Percentiles rank a stretch among this genome's conserved stretches.
These are phyloP conservation scores for Eremophila alpestris DNA, from an alignment of 2,797 vertebrate species.

Conservation along the genomic window DNA sequence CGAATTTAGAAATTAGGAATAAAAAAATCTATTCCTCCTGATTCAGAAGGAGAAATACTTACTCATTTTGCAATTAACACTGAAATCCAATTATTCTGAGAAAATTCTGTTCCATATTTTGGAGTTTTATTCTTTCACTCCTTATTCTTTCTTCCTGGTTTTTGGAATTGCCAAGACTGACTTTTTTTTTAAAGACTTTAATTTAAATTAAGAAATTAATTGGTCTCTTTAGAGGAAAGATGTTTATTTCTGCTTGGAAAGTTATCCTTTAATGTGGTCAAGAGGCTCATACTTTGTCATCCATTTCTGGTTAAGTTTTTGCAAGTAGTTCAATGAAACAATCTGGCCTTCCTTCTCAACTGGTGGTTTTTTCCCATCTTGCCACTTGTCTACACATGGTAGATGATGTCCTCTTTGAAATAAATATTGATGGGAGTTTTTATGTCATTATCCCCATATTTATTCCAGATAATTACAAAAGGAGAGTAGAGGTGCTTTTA, in stretches of 20 bases:
- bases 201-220: background rate
- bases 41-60: background rate
- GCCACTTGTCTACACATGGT: background rate
- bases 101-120: background rate
- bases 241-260: background rate
- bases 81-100: background rate
- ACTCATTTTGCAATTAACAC: background rate
- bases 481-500: background rate
- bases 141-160: background rate
- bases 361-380: background rate
- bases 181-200: background rate
- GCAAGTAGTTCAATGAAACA: background rate
- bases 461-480: background rate
- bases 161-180: background rate
- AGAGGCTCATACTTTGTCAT: background rate
- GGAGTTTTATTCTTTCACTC: no score
- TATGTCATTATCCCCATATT: background rate
- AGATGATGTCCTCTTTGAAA: background rate
- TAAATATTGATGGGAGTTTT: background rate
- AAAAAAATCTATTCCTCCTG: background rate
- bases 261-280: background rate
- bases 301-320: background rate
- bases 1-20: background rate
- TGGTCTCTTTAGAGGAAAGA: background rate
- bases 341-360: background rate